Evolutionary conservation across 1,140 invertebrate genomes (phyloP), one percentile per base, ranked within the genome.

Genomic region (Tribolium castaneum): DNA sequence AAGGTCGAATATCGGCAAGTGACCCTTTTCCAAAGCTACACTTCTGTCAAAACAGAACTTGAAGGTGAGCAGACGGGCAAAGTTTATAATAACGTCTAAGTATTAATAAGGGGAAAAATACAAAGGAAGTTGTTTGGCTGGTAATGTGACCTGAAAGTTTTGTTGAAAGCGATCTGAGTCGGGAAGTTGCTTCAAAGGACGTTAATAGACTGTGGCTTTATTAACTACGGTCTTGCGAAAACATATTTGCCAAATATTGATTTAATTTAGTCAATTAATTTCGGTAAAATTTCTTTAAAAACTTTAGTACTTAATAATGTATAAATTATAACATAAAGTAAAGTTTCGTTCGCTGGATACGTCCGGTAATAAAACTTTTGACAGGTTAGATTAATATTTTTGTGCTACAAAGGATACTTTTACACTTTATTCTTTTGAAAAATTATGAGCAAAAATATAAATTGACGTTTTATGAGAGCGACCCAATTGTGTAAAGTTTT

Each of bases 21-120:
- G 16, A 59, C 54, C 54, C 54, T 59, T 59, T 59, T 19, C 16
- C 51, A 52, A 52, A 52, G 10, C 25, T 59, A 59, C 54, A 7
- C 19, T 52, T 52, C 51, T 30, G 25, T 30, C 10, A 13, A 52
- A 52, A 10, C 35, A 39, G 22, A 25, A 30, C 25, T 30, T 30
- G 1, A 30, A 30, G n/a, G 7, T 45, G 39, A 9, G 39, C 2
- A 0, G 39, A 45, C 2, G 39, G 39, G 6, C 39, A 45, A 45
- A 45, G 39, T 9, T 45, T 52, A 50, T 50, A 14, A 50, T 14
- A 50, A 50, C 49, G 49, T 50, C 49, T 50, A 4, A 30, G 25
- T 30, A 45, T 45, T 45, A 45, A 45, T 45, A 10, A 10, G 39
- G n/a, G 39, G 39, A n/a, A 45, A 45, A 30, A 30, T 30, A 30